phyloP scores from a whole-genome alignment of 2,797 vertebrate genomes.

The Onychomys torridus region DNA sequence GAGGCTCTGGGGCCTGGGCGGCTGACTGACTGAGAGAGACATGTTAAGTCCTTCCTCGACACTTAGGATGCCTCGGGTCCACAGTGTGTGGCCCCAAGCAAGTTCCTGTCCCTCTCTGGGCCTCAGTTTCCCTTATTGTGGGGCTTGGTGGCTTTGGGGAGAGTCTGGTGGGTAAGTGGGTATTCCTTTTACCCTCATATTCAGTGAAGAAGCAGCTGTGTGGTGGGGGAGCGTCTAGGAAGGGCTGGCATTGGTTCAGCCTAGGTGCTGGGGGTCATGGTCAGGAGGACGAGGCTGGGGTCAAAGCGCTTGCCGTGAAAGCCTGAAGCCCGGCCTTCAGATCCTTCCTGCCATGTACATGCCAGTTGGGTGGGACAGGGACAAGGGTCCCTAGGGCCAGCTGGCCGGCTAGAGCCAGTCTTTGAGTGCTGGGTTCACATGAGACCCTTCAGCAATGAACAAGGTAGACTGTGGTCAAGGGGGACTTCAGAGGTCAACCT shows the following conservation, averaged over 20 bases:
- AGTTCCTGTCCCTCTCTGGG: background rate
- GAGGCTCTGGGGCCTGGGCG: background rate
- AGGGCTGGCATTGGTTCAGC: background rate
- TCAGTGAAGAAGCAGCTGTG: background rate
- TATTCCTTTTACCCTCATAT: background rate
- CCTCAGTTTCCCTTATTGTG: background rate
- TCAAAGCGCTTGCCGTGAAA: background rate
- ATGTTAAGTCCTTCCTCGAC: fast-evolving
- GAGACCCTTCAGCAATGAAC: background rate
- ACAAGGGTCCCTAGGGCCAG: background rate
- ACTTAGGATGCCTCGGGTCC: background rate
- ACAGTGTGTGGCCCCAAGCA: background rate
- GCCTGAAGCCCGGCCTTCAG: background rate
- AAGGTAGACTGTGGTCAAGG: background rate
- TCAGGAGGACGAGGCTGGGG: background rate
- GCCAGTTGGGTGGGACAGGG: background rate
- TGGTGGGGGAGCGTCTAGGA: fast-evolving
- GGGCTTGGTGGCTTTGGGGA: background rate
- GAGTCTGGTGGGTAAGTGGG: too few species aligned
- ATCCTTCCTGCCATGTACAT: background rate
- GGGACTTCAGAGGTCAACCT: background rate
- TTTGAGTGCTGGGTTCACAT: too few species aligned
- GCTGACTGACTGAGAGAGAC: background rate
- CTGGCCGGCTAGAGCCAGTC: too few species aligned
- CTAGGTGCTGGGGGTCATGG: fast-evolving